A percentile compares a stretch with the other conserved stretches of the same genome.
These are phyloP conservation scores for Holacanthella duospinosa DNA, from an alignment of 2,888 invertebrate species.

Conservation along the genomic window DNA sequence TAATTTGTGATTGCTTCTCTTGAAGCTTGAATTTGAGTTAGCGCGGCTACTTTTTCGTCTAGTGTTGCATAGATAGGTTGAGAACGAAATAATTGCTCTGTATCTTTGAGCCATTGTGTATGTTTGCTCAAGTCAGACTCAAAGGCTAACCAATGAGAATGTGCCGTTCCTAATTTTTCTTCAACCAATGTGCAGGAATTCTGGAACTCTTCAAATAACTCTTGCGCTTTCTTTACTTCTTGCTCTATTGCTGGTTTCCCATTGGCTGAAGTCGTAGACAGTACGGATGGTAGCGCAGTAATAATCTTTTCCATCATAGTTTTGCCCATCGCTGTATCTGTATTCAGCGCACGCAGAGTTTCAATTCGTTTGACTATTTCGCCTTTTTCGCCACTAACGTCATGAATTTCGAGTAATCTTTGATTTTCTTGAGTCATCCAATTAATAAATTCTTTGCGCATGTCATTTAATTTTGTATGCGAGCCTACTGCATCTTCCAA, in stretches of 20 bases:
- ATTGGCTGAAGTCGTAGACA: conserved; percentile 41
- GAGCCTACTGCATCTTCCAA: conserved; percentile 75
- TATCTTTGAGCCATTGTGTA: conserved; percentile 73
- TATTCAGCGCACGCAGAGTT: conserved; percentile 53
- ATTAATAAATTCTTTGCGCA: conserved; percentile 64
- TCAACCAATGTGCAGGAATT: conserved; percentile 33
- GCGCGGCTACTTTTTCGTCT: conserved; percentile 65
- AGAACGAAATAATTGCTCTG: conserved; percentile 74
- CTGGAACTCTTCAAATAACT: conserved; percentile 37
- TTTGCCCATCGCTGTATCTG: conserved; percentile 44
- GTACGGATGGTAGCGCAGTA: conserved; percentile 46
- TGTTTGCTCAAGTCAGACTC: conserved; percentile 68
- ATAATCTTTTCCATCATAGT: conserved; percentile 56
- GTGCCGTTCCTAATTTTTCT: conserved; percentile 59
- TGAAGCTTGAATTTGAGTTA: conserved; percentile 60
- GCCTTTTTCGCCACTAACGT: conserved; percentile 69
- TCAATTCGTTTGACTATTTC: conserved; percentile 65
- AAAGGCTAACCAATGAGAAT: conserved; percentile 77
- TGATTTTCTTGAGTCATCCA: conserved; percentile 73
- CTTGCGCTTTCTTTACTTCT: conserved; percentile 38
- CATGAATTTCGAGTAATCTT: conserved; percentile 67
- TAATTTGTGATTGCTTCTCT: conserved; percentile 65
- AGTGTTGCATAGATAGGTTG: conserved; percentile 70
- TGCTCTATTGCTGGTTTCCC: conserved; percentile 35
- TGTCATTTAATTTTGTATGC: conserved; percentile 67